A percentile compares a stretch with the other conserved stretches of the same genome.
Evolutionary conservation across 1,140 invertebrate species (phyloP).

Genomic region (Drosophila rufa): DNA sequence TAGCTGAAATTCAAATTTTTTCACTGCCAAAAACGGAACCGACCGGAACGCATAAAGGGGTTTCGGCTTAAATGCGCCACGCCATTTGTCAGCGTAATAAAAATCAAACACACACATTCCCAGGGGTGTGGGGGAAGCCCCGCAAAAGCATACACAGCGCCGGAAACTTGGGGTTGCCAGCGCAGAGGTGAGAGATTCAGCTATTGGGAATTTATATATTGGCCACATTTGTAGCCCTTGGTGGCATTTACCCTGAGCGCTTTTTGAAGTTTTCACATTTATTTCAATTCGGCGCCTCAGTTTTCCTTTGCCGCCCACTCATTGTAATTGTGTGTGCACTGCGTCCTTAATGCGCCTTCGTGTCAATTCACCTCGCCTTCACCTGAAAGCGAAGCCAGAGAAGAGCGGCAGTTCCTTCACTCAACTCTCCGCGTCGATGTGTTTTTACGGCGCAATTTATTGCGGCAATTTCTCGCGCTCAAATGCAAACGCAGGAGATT

Average conservation of each 20-base stretch:
- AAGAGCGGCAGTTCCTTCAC: slow-evolving; percentile 12
- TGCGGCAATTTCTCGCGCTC: slow-evolving; percentile 77
- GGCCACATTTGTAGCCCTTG: slow-evolving; percentile 76
- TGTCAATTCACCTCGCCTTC: slow-evolving; percentile 58
- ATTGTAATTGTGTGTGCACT: slow-evolving; percentile 82
- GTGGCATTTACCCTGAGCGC: slow-evolving; percentile 74
- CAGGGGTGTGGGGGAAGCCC: slow-evolving; percentile 21
- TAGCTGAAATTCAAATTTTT: slow-evolving; percentile 83
- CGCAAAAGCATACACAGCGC: slow-evolving; percentile 41
- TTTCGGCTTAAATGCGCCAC: slow-evolving; percentile 77
- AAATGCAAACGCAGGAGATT: slow-evolving; percentile 75
- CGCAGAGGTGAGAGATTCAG: slow-evolving; percentile 33
- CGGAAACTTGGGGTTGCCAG: slow-evolving; percentile 4
- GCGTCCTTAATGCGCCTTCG: slow-evolving; percentile 69
- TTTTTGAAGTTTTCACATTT: slow-evolving; percentile 82
- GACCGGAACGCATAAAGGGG: slow-evolving; percentile 61
- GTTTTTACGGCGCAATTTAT: slow-evolving; percentile 80
- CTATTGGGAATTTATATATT: slow-evolving; percentile 82
- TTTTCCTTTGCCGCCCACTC: slow-evolving; percentile 54
- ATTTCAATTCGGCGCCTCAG: slow-evolving; percentile 68
- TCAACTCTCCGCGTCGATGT: slow-evolving; percentile 56
- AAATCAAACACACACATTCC: slow-evolving; percentile 78
- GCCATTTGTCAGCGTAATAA: slow-evolving; percentile 85
- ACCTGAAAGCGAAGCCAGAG: not conserved
- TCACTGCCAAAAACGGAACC: slow-evolving; percentile 47